phyloP scores from a whole-genome alignment of 2,888 invertebrate genomes.

The Thera obeliscata region DNA sequence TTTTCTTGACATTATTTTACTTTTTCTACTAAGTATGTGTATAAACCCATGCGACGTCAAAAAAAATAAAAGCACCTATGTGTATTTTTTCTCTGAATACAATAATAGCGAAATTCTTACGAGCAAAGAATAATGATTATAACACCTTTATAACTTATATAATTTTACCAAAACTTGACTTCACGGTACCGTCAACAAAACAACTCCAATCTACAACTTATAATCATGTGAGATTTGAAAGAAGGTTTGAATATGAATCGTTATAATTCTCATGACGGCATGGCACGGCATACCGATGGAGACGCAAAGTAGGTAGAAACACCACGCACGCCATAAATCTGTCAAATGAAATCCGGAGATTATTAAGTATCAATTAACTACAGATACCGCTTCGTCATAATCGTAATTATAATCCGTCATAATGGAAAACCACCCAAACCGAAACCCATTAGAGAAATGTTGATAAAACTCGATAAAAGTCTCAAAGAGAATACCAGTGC shows the following conservation, averaged over 20 bases:
- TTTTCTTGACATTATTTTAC: too few relatives aligned
- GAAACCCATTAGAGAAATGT: slow-evolving; percentile 54
- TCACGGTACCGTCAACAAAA: too few relatives aligned
- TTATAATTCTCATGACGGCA: slow-evolving; percentile 63
- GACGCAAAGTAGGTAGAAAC: slow-evolving; percentile 42
- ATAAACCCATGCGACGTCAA: too few relatives aligned
- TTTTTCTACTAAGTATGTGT: too few relatives aligned
- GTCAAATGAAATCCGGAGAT: slow-evolving; percentile 58
- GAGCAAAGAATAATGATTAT: too few relatives aligned
- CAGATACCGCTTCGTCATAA: slow-evolving; percentile 52
- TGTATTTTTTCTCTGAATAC: too few relatives aligned
- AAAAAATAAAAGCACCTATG: too few relatives aligned
- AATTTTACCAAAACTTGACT: too few relatives aligned
- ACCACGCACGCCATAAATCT: slow-evolving; percentile 78
- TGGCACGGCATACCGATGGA: slow-evolving; percentile 11
- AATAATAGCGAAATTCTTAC: too few relatives aligned
- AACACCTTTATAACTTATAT: too few relatives aligned
- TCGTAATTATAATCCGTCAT: slow-evolving; percentile 50
- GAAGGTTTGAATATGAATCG: slow-evolving; percentile 30
- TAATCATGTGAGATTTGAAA: slow-evolving; percentile 2
- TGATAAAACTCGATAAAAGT: slow-evolving; percentile 45
- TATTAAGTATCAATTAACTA: slow-evolving; percentile 62
- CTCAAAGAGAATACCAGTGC: slow-evolving; percentile 42
- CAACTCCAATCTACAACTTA: neutral
- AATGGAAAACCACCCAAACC: slow-evolving; percentile 58